Base-by-base conservation (phyloP, 2,113 vertebrate species). In the Hippocampus abdominalis region DNA sequence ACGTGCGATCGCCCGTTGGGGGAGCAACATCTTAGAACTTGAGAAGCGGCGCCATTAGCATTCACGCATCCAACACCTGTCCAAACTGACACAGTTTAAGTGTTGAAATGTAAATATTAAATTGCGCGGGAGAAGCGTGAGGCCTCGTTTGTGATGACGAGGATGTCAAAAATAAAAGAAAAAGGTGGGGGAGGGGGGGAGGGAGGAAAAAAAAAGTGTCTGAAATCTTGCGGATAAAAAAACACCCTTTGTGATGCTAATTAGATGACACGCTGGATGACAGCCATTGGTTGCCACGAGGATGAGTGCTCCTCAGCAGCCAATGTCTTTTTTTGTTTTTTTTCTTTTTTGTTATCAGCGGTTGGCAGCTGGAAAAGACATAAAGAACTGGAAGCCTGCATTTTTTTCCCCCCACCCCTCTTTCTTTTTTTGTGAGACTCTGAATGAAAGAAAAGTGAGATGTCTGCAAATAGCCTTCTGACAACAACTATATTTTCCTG, bases 161-260 rank as follows among this genome's bases (percentile, higher is more conserved):
- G 69, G 74, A 49, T 57, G 73, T 74, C 76, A 75, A 70, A 81
- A 74, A 81, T 73, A 75, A 81, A 78, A 76, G 62, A 71, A 42
- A 42, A 42, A n/a, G n/a, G n/a, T n/a, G n/a, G n/a, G n/a, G 40
- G 11, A 6, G 32, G 32, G 32, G n/a, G 32, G 32, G 5, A 36
- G 32, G 13, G 3, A 44, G 13, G 3, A 44, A 16, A 49, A 48
- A 49, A 49, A 49, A 71, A 83, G 85, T 82, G 81, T 76, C 68
- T 82, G 83, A 81, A 86, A 88, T 89, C 87, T 85, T 56, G 64
- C 64, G 74, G 84, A 88, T 90, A 89, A 36, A 36, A n/a, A n/a
- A 88, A 88, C 77, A 86, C 49, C 74, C 82, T 89, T 89, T 90
- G 85, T 90, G 69, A 91, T 90, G 90, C 71, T 76, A 87, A 91